These are phyloP conservation scores for Gouania willdenowi DNA, from an alignment of 2,797 vertebrate genomes.

Conservation along the genomic window DNA sequence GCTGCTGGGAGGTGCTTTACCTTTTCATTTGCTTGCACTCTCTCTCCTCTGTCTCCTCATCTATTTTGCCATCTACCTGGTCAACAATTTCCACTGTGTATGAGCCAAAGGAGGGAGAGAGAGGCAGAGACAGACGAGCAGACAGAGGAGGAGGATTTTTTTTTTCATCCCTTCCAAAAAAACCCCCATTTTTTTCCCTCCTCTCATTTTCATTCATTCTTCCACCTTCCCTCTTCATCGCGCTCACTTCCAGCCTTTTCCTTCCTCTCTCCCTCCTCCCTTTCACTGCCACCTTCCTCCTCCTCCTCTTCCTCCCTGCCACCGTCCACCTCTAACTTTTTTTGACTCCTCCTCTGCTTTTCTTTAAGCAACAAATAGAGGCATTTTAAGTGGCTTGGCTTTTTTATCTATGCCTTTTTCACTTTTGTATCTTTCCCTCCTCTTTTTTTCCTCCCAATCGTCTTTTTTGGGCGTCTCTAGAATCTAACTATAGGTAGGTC, in stretches of 20 bases:
- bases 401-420: constrained; percentile 61
- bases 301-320: constrained; percentile 24
- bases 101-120: constrained; percentile 64
- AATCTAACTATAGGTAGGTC: constrained; percentile 78
- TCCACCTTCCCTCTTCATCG: constrained; percentile 46
- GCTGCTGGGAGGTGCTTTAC: constrained; percentile 76
- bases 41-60: constrained; percentile 76
- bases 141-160: constrained; percentile 60
- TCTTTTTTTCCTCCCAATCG: constrained; percentile 61
- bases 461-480: constrained; percentile 70
- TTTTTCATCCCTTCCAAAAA: constrained; percentile 29
- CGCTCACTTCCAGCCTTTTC: constrained; percentile 55
- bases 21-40: constrained; percentile 74
- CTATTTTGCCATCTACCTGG: constrained; percentile 79
- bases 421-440: constrained; percentile 60
- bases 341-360: constrained; percentile 52
- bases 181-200: constrained; percentile 29
- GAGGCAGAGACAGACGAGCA: constrained; percentile 49
- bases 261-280: constrained; percentile 50
- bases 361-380: constrained; percentile 30
- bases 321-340: constrained; percentile 61
- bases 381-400: constrained; percentile 56
- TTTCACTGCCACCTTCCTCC: constrained; percentile 8
- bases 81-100: constrained; percentile 78
- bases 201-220: constrained; percentile 42